Evolutionary conservation across 2,888 invertebrate genomes (phyloP).

Genomic region (Heliconius erato): DNA sequence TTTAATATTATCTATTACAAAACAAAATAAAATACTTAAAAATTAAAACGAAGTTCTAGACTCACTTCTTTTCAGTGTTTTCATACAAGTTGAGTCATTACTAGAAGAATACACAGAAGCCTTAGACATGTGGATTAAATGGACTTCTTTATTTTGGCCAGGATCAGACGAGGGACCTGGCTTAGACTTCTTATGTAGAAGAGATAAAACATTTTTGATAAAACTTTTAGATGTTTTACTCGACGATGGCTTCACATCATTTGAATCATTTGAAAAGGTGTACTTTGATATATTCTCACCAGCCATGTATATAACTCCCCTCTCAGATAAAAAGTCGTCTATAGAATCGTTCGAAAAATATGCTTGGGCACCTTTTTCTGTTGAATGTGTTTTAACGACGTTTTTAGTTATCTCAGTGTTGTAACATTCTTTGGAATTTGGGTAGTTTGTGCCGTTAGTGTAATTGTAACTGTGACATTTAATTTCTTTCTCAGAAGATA

Average conservation of each 20-base stretch:
- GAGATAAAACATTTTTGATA: slow-evolving; percentile 65
- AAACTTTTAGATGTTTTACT: slow-evolving; percentile 75
- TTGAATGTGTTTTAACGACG: slow-evolving; percentile 57
- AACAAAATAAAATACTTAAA: slow-evolving; percentile 51
- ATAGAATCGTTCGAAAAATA: slow-evolving; percentile 75
- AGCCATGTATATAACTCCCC: slow-evolving; percentile 64
- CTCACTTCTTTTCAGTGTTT: slow-evolving; percentile 58
- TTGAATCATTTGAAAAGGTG: slow-evolving; percentile 62
- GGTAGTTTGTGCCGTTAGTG: slow-evolving; percentile 43
- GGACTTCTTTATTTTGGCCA: slow-evolving; percentile 61
- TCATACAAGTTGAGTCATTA: slow-evolving; percentile 62
- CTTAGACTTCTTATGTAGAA: slow-evolving; percentile 64
- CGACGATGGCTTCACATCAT: slow-evolving; percentile 58
- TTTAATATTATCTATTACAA: slow-evolving; percentile 48
- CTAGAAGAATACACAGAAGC: slow-evolving; percentile 69
- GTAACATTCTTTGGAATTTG: slow-evolving; percentile 46
- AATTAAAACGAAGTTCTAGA: slow-evolving; percentile 70
- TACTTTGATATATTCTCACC: slow-evolving; percentile 70
- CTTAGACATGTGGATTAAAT: slow-evolving; percentile 72
- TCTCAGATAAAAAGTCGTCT: slow-evolving; percentile 74
- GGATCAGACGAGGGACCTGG: slow-evolving; percentile 69
- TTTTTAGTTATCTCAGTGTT: slow-evolving; percentile 50
- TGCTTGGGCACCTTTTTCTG: slow-evolving; percentile 71
- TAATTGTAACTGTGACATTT: slow-evolving; percentile 66
- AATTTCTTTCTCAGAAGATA: slow-evolving; percentile 69